A percentile compares a stretch with the other conserved stretches of the same genome.
Conservation (phyloP, 2,113 vertebrate genomes). For the Sinocyclocheilus grahami region DNA sequence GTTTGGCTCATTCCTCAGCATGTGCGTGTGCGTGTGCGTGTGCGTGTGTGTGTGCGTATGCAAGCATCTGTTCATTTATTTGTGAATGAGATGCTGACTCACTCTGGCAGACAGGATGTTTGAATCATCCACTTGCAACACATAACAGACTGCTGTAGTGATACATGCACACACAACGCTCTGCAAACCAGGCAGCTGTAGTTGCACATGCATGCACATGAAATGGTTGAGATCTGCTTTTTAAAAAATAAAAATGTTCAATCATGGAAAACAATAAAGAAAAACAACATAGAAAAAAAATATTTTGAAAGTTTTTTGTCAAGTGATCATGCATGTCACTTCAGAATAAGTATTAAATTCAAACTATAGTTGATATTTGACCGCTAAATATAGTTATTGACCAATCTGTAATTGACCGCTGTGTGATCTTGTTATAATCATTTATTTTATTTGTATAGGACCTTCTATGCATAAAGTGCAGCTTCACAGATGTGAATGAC, state of each 20-base stretch:
- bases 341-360: neutral
- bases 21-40: slow-evolving; percentile 1
- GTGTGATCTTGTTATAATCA: too few relatives aligned
- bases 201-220: neutral
- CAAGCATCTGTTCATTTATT: slow-evolving; percentile 38
- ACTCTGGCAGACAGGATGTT: slow-evolving; percentile 30
- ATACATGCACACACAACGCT: neutral
- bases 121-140: slow-evolving; percentile 49
- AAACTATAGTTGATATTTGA: neutral
- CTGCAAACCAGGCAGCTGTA: neutral
- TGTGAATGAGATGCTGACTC: slow-evolving; percentile 52
- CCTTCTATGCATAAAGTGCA: neutral
- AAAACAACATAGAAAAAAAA: neutral
- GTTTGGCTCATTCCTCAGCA: slow-evolving; percentile 1
- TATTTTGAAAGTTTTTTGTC: neutral
- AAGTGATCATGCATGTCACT: neutral
- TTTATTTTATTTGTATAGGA: neutral
- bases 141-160: slow-evolving; percentile 42
- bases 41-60: slow-evolving; percentile 19
- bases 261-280: neutral
- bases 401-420: neutral
- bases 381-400: neutral
- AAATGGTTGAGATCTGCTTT: neutral
- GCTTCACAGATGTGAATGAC: neutral
- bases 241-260: too few relatives aligned